Evolutionary conservation across 2,113 vertebrate species (phyloP).

Genomic region (Neodon shergylaensis): DNA sequence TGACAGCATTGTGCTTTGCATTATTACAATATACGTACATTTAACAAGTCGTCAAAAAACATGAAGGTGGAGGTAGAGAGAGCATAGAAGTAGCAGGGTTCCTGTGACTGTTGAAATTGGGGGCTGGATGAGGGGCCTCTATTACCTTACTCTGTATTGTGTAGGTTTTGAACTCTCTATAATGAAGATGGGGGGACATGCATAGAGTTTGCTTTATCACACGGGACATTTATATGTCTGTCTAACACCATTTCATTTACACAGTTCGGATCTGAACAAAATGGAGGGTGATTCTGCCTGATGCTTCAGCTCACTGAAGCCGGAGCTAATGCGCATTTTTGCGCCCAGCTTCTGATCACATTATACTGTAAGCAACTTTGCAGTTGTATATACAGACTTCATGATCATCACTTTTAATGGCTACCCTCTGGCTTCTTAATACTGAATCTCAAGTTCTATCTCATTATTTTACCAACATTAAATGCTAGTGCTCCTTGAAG

Average conservation of each 20-base stretch:
- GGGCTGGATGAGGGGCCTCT: background rate
- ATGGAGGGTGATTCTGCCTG: background rate
- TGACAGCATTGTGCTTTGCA: background rate
- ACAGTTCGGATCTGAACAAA: background rate
- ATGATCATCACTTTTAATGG: constrained; percentile 47
- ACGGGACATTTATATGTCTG: background rate
- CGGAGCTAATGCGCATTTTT: background rate
- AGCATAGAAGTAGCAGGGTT: background rate
- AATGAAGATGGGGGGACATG: background rate
- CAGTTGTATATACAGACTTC: constrained; percentile 12
- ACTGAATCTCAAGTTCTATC: constrained; percentile 55
- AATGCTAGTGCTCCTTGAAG: background rate
- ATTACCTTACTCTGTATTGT: background rate
- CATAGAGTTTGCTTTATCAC: background rate
- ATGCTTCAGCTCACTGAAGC: background rate
- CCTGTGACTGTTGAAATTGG: background rate
- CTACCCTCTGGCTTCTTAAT: constrained; percentile 47
- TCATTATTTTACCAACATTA: constrained; percentile 52
- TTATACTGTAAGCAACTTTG: constrained; percentile 44
- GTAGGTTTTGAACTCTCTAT: background rate
- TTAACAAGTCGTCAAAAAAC: background rate
- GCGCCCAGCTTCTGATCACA: background rate
- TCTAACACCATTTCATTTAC: background rate
- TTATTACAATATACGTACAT: background rate
- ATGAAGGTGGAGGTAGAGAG: background rate